phyloP scores from a whole-genome alignment of 2,888 invertebrate genomes.

The Amphipyra berbera region DNA sequence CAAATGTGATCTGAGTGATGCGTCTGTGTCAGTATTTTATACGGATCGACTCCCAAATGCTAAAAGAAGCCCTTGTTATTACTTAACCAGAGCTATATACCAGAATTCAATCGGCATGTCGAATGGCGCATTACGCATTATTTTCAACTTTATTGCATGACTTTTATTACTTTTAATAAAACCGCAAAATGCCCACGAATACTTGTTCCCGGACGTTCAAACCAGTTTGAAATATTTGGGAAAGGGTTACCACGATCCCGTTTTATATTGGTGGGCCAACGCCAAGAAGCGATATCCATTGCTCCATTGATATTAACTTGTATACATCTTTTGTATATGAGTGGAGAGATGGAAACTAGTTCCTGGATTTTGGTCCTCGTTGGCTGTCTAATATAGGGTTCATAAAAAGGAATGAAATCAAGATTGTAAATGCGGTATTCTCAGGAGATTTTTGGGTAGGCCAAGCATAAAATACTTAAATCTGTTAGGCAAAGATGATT shows the following conservation, averaged over 20 bases:
- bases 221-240: slow-evolving; percentile 61
- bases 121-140: slow-evolving; percentile 19
- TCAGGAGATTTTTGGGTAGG: slow-evolving; percentile 1
- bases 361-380: neutral
- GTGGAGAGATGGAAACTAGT: neutral
- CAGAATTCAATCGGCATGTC: slow-evolving; percentile 12
- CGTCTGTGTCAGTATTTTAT: too few species aligned
- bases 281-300: slow-evolving; percentile 15
- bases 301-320: slow-evolving; percentile 3
- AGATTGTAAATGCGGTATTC: slow-evolving; percentile 33
- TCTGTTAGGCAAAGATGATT: slow-evolving; percentile 18
- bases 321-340: neutral
- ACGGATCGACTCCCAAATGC: too few species aligned
- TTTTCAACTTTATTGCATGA: slow-evolving; percentile 30
- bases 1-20: too few species aligned
- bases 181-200: slow-evolving; percentile 40
- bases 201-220: slow-evolving; percentile 44
- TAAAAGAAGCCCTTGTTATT: too few species aligned
- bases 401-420: slow-evolving; percentile 50
- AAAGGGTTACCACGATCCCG: slow-evolving; percentile 51
- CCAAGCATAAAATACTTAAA: slow-evolving; percentile 6
- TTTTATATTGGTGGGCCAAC: slow-evolving; percentile 1
- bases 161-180: slow-evolving; percentile 43
- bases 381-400: neutral
- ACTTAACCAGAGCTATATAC: slow-evolving; percentile 1